These are phyloP conservation scores for Psittacula echo DNA, from an alignment of 2,797 vertebrate species.

Conservation along the genomic window DNA sequence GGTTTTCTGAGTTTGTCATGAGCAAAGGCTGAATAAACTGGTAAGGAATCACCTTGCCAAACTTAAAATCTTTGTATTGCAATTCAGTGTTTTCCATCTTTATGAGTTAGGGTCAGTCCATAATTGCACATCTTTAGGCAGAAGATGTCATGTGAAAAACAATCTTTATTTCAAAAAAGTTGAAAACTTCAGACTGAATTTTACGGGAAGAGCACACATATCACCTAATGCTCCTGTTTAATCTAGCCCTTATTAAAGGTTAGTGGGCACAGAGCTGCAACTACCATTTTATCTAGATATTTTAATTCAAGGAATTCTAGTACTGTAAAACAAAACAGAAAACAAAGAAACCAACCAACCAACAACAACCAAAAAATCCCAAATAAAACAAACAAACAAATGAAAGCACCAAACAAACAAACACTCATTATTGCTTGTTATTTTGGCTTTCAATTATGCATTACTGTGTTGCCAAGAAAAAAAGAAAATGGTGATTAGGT, in stretches of 20 bases:
- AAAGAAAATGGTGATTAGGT: background rate
- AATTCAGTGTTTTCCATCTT: background rate
- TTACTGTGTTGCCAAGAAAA: background rate
- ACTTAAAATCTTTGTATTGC: background rate
- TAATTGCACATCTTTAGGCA: background rate
- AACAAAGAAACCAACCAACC: background rate
- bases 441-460: background rate
- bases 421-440: background rate
- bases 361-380: background rate
- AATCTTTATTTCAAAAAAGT: background rate
- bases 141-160: background rate
- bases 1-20: background rate
- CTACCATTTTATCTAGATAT: background rate
- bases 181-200: background rate
- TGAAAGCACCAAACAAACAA: background rate
- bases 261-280: background rate
- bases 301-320: background rate
- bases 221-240: background rate
- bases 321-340: background rate
- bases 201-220: background rate
- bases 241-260: background rate
- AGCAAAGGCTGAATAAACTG: background rate
- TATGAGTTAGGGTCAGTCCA: background rate
- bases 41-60: background rate
- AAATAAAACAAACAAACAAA: background rate